phyloP scores from a whole-genome alignment of 2,797 vertebrate genomes.

The Ptychobarbus kaznakovi region DNA sequence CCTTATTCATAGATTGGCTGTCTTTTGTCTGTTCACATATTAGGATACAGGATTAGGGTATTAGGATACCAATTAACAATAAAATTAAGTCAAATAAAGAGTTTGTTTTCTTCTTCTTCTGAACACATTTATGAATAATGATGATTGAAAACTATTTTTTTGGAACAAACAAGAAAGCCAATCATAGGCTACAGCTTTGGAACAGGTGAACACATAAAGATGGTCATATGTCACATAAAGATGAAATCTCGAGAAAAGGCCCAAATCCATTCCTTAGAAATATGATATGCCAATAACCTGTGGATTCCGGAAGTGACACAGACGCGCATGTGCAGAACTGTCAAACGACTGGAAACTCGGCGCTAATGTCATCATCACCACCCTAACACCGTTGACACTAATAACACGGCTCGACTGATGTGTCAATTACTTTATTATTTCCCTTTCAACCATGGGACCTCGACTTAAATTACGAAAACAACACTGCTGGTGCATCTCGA shows the following conservation, averaged over 20 bases:
- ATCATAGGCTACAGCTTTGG: no score
- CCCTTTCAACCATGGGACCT: constrained; percentile 19
- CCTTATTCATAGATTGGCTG: no score
- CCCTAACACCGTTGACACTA: constrained; percentile 18
- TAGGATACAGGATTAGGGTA: no score
- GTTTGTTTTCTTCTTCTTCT: no score
- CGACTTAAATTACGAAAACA: constrained; percentile 1
- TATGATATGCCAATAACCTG: background rate
- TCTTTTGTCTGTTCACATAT: background rate
- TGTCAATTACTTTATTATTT: background rate
- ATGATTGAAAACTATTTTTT: no score
- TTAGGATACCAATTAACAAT: background rate
- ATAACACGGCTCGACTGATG: background rate
- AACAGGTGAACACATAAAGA: no score
- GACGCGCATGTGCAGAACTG: constrained; percentile 53
- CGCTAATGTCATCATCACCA: constrained; percentile 34
- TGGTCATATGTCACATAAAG: background rate
- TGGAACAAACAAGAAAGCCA: no score
- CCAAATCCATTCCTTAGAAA: background rate
- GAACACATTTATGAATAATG: no score
- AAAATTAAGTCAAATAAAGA: no score
- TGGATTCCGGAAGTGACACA: constrained; percentile 45
- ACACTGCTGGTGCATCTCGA: background rate
- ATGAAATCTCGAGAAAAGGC: background rate
- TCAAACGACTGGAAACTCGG: constrained; percentile 46